These are phyloP conservation scores for Pangasius djambal DNA, from an alignment of 2,797 vertebrate species.

Conservation along the genomic window DNA sequence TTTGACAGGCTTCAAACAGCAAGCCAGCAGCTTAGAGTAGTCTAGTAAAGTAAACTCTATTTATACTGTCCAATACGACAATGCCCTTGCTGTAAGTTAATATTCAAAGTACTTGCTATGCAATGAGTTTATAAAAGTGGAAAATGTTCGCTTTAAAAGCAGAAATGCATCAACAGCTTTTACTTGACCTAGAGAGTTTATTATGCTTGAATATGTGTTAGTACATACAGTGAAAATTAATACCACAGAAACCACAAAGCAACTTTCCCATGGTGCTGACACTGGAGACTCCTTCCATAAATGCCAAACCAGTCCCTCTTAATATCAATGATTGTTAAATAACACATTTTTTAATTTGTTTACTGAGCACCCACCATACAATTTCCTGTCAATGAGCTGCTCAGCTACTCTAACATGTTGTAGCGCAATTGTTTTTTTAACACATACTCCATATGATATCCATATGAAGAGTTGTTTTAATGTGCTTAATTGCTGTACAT, in stretches of 20 bases:
- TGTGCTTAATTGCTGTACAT: no score
- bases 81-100: neutral
- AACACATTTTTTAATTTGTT: neutral
- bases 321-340: neutral
- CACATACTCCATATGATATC: no score
- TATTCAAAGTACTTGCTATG: neutral
- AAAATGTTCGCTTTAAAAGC: neutral
- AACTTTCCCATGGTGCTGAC: neutral
- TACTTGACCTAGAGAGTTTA: neutral
- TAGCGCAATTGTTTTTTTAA: no score
- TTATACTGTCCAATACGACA: neutral
- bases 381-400: no score
- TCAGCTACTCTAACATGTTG: no score
- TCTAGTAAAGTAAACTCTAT: neutral
- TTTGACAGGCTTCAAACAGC: neutral
- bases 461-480: no score
- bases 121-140: neutral
- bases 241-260: neutral
- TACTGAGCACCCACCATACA: neutral
- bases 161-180: neutral
- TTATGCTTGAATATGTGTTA: neutral
- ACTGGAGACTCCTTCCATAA: neutral
- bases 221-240: neutral
- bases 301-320: neutral
- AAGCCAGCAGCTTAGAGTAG: neutral